phyloP scores from a whole-genome alignment of 2,797 vertebrate genomes.

The Schizopygopsis pylzovi region DNA sequence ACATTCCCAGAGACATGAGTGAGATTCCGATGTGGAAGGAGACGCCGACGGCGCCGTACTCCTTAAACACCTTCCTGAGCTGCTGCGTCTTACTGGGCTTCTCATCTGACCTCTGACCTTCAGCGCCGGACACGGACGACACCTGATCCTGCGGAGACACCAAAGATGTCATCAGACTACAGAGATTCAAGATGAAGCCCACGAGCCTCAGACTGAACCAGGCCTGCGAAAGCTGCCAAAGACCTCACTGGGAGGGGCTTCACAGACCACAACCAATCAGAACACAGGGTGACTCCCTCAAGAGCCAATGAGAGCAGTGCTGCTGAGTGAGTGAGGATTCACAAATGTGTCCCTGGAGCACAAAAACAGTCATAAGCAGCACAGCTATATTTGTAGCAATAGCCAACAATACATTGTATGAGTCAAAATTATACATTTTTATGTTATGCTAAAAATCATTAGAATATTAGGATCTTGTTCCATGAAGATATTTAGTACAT shows the following conservation, averaged over 20 bases:
- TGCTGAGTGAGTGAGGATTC: not conserved
- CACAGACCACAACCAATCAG: constrained; percentile 7
- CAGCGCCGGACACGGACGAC: not conserved
- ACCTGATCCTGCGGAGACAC: not conserved
- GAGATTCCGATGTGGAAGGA: constrained; percentile 90
- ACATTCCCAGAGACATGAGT: constrained; percentile 89
- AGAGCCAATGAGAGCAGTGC: not conserved
- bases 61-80: constrained; percentile 91
- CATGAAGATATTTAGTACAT: too few species aligned
- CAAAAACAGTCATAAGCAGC: too few species aligned
- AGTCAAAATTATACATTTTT: too few species aligned
- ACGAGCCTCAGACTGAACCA: too few species aligned
- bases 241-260: constrained; percentile 4
- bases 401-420: too few species aligned
- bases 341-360: not conserved
- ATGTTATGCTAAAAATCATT: too few species aligned
- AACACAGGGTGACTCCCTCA: not conserved
- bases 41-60: constrained; percentile 93
- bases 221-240: not conserved
- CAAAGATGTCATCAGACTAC: not conserved
- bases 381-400: too few species aligned
- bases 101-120: constrained; percentile 61
- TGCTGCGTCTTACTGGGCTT: constrained; percentile 88
- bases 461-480: too few species aligned
- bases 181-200: too few species aligned